phyloP scores from a whole-genome alignment of 2,797 vertebrate species.

The Microhierax caerulescens region DNA sequence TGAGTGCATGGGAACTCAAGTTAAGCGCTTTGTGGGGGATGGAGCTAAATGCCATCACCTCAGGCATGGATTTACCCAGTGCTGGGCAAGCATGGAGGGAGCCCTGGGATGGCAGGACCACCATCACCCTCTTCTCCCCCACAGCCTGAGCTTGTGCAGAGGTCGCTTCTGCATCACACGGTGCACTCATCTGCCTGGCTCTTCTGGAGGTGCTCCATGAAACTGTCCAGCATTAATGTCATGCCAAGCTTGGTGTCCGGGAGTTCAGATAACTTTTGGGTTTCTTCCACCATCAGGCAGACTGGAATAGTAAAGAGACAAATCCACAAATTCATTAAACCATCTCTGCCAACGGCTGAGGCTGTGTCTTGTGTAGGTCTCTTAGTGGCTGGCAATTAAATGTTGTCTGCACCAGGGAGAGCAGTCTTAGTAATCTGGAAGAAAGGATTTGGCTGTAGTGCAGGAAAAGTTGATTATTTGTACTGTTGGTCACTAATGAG shows the following conservation, averaged over 20 bases:
- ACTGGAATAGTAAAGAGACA: neutral
- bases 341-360: neutral
- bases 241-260: neutral
- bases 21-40: neutral
- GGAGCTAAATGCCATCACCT: neutral
- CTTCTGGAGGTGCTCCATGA: neutral
- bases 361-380: neutral
- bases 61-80: neutral
- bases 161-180: neutral
- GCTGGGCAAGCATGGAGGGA: neutral
- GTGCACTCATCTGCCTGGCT: fast-evolving
- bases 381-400: neutral
- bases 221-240: neutral
- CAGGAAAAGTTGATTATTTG: neutral
- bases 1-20: neutral
- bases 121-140: neutral
- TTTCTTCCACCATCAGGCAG: neutral
- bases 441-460: neutral
- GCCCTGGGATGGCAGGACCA: neutral
- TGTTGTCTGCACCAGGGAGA: neutral
- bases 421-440: neutral
- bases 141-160: neutral
- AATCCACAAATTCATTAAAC: neutral
- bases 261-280: neutral
- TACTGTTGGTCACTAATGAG: neutral